Evolutionary conservation across 2,113 vertebrate species (phyloP).

Genomic region (Anseranas semipalmata): DNA sequence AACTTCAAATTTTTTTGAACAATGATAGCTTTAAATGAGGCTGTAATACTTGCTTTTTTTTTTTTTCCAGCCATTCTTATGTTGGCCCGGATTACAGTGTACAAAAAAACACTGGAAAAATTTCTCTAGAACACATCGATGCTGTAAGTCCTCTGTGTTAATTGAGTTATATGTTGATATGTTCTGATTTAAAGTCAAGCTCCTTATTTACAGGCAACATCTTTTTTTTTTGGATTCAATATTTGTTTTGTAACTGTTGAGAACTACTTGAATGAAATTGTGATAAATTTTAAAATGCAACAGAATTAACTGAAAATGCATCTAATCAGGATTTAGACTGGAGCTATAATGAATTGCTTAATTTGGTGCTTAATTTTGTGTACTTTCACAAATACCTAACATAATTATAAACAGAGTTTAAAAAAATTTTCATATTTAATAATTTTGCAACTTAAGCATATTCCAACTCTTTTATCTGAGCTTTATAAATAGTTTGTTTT

Average conservation of each 20-base stretch:
- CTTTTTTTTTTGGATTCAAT: background rate
- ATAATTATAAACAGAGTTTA: background rate
- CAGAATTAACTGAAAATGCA: background rate
- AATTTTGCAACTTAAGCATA: background rate
- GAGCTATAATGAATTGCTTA: background rate
- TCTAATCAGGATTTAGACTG: background rate
- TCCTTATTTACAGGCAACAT: background rate
- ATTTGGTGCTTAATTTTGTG: background rate
- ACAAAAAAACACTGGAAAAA: conserved; percentile 89
- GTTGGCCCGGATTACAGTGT: conserved; percentile 93
- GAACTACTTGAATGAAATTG: background rate
- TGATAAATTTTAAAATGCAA: background rate
- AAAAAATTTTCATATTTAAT: background rate
- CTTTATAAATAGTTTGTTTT: background rate
- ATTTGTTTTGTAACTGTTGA: background rate
- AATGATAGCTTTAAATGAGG: background rate
- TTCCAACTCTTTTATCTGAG: background rate
- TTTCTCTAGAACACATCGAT: conserved; percentile 95
- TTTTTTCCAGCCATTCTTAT: conserved; percentile 87
- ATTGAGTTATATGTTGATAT: background rate
- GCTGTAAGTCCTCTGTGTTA: conserved; percentile 78
- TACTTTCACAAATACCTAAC: background rate
- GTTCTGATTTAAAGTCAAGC: background rate
- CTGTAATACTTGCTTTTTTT: background rate
- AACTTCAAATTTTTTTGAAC: background rate